phyloP scores from a whole-genome alignment of 2,888 invertebrate genomes.

The Volucella inanis region DNA sequence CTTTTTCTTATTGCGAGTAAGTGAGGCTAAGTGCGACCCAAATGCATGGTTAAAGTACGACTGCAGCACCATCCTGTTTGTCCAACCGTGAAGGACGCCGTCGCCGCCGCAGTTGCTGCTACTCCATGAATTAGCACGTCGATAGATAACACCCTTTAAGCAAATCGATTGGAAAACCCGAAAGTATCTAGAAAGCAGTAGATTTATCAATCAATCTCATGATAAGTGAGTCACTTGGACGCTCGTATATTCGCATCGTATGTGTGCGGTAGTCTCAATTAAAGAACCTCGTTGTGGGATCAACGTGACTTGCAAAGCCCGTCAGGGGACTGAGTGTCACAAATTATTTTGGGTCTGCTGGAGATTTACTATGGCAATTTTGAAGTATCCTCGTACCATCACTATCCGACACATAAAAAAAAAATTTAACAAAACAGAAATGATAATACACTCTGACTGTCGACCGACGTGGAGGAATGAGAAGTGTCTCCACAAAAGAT shows the following conservation, averaged over 20 bases:
- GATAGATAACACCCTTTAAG: conserved; percentile 36
- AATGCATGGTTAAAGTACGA: conserved; percentile 26
- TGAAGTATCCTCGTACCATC: conserved; percentile 9
- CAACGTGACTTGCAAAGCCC: background rate
- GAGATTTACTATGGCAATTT: conserved; percentile 63
- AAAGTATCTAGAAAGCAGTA: conserved; percentile 28
- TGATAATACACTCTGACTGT: conserved; percentile 18
- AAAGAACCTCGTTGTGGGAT: conserved; percentile 29
- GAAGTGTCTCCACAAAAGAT: conserved; percentile 51
- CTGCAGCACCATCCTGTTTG: conserved; percentile 10
- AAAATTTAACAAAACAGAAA: conserved; percentile 12
- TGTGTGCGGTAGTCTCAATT: conserved; percentile 43
- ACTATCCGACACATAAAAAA: background rate
- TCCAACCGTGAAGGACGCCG: conserved; percentile 44
- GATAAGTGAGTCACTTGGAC: conserved; percentile 49
- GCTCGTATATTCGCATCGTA: background rate
- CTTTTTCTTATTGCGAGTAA: conserved; percentile 40
- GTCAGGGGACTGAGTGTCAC: conserved; percentile 14
- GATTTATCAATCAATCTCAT: conserved; percentile 61
- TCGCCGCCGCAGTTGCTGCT: background rate
- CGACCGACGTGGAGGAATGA: background rate
- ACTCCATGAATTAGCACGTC: background rate
- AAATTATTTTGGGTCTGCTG: conserved; percentile 52
- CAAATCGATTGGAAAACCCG: conserved; percentile 59
- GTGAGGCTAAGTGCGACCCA: conserved; percentile 53